These are phyloP conservation scores for Microctonus hyperodae DNA, from an alignment of 2,888 invertebrate species.

Conservation along the genomic window DNA sequence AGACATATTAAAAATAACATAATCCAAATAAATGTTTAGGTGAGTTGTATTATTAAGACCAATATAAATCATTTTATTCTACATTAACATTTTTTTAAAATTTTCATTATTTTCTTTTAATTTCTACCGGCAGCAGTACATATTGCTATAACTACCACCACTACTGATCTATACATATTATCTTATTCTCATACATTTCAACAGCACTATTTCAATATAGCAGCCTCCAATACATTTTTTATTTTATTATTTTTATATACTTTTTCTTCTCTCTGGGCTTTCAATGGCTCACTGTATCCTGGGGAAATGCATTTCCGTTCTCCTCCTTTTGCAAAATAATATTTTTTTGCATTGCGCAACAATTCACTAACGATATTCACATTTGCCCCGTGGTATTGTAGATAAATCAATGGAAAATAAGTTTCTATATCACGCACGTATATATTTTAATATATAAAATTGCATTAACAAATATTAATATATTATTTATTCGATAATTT, in stretches of 20 bases:
- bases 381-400: too few relatives aligned
- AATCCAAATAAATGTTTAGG: not conserved
- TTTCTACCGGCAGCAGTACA: not conserved
- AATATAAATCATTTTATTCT: not conserved
- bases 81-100: too few relatives aligned
- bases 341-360: conserved; percentile 43
- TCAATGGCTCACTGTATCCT: conserved; percentile 33
- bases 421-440: too few relatives aligned
- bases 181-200: conserved; percentile 1
- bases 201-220: not conserved
- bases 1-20: too few relatives aligned
- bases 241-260: conserved; percentile 1
- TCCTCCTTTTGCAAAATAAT: conserved; percentile 34
- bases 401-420: too few relatives aligned
- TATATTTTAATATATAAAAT: too few relatives aligned
- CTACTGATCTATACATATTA: not conserved
- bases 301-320: conserved; percentile 44
- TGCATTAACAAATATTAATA: too few relatives aligned
- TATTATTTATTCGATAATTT: too few relatives aligned
- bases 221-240: conserved; percentile 17
- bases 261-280: not conserved
- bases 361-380: conserved; percentile 12
- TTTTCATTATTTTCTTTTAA: not conserved
- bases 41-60: not conserved
- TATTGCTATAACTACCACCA: too few relatives aligned